Base-by-base conservation (phyloP, 2,113 vertebrate species). In the Sylvietta virens region DNA sequence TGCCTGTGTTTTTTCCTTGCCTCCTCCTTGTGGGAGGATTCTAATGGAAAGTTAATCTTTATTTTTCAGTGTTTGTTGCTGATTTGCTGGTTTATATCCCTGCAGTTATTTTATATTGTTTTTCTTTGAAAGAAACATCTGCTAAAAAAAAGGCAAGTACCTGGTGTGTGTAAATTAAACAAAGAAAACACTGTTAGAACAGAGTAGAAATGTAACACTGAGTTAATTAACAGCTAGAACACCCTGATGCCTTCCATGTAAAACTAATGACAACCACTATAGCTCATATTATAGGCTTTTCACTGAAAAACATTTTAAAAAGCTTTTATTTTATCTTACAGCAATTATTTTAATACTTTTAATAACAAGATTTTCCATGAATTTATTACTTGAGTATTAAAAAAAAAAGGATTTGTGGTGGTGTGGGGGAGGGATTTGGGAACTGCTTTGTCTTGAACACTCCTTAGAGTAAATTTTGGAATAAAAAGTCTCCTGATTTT, bases 21-120 rank as follows among this genome's bases (percentile, higher is more conserved):
- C 78, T 54, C 8, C n/a, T 60, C 17, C 47, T 69, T 30, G 40
- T 51, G 39, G 30, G 45, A 50, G 20, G 40, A 47, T 37, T 58
- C 53, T 95, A 81, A 92, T 7, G 3, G 26, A 21, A 76, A 61
- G 13, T 95, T 94, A 33, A 70, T 91, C 69, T 97, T 57, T 92
- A 28, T 96, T 78, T 98, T 97, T 91, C 97, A 99, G 99, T 99
- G 94, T 97, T 99, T 81, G 91, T 99, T 90, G 98, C 99, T 91
- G 99, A 99, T 97, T 65, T 99, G 94, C 90, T 99, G 91, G 95
- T 99, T 96, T 99, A 99, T 97, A 98, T 99, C 94, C 99, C 99
- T 92, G 99, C 99, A 22, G 99, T 99, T 86, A 92, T 99, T 94
- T 91, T 99, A 47, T 99, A 99, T 97, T 99, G 98, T 92, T 98